Conservation (phyloP, 2,888 invertebrate species). For the Eudemis profundana region DNA sequence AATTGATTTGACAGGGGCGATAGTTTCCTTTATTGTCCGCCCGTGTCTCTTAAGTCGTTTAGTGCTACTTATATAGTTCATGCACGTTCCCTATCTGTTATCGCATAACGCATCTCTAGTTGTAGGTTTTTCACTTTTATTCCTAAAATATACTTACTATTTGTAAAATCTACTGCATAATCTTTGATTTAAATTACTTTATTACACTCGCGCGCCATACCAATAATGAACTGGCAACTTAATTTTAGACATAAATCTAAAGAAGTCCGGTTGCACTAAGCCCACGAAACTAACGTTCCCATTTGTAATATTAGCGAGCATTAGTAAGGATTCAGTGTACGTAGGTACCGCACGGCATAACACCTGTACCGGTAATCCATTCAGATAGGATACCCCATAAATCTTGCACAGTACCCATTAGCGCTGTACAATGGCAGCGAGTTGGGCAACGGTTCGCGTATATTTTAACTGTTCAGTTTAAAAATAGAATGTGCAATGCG, state of each 20-base stretch:
- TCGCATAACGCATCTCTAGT: too few relatives aligned
- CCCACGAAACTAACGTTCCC: constrained; percentile 7
- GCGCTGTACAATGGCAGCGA: constrained; percentile 24
- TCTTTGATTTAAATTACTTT: too few relatives aligned
- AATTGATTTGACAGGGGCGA: too few relatives aligned
- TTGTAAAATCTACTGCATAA: too few relatives aligned
- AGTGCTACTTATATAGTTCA: too few relatives aligned
- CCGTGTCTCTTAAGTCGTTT: too few relatives aligned
- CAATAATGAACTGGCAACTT: background rate
- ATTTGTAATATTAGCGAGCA: constrained; percentile 24
- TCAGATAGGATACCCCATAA: constrained; percentile 33
- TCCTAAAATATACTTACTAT: too few relatives aligned
- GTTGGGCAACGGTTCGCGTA: constrained; percentile 30
- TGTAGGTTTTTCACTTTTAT: too few relatives aligned
- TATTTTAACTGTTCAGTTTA: constrained; percentile 33
- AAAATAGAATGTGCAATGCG: constrained; percentile 32
- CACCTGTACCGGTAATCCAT: constrained; percentile 31
- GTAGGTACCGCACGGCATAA: constrained; percentile 25
- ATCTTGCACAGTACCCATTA: constrained; percentile 29
- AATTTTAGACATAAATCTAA: background rate
- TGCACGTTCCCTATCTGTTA: too few relatives aligned
- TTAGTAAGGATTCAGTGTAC: constrained; percentile 15
- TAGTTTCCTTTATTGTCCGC: too few relatives aligned
- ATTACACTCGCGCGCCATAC: too few relatives aligned
- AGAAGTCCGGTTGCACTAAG: background rate